phyloP scores from a whole-genome alignment of 2,888 invertebrate genomes.

The Perizoma affinitatum region DNA sequence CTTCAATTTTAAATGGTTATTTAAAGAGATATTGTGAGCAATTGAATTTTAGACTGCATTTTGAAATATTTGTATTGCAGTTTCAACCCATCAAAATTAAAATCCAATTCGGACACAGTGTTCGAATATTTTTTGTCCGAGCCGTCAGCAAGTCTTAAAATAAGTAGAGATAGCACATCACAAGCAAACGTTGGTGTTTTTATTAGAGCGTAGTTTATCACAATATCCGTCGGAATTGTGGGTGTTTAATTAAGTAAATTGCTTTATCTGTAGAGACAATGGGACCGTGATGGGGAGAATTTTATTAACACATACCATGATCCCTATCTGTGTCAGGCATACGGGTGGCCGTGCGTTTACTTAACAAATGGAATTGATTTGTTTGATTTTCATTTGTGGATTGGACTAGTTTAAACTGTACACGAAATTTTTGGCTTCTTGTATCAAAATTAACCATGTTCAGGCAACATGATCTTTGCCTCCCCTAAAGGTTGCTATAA shows the following conservation, averaged over 20 bases:
- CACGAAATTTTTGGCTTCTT: slow-evolving; percentile 5
- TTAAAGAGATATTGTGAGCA: too few relatives aligned
- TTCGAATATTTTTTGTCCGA: too few relatives aligned
- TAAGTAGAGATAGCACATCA: too few relatives aligned
- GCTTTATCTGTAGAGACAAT: slow-evolving; percentile 81
- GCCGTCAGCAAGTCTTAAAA: too few relatives aligned
- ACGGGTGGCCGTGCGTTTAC: slow-evolving; percentile 74
- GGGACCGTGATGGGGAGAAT: slow-evolving; percentile 65
- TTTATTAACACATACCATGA: slow-evolving; percentile 68
- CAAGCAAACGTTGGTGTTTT: too few relatives aligned
- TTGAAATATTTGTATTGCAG: too few relatives aligned
- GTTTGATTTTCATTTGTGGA: slow-evolving; percentile 70
- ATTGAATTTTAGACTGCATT: too few relatives aligned
- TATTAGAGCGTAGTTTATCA: slow-evolving; percentile 58
- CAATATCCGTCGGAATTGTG: slow-evolving; percentile 54
- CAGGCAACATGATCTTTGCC: too few relatives aligned
- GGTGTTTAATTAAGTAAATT: slow-evolving; percentile 82
- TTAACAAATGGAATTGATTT: slow-evolving; percentile 80
- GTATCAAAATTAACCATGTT: slow-evolving; percentile 2
- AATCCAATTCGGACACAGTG: too few relatives aligned
- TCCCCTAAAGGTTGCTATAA: too few relatives aligned
- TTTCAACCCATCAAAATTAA: too few relatives aligned
- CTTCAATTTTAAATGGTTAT: too few relatives aligned
- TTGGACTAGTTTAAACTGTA: slow-evolving; percentile 42
- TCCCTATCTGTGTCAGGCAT: slow-evolving; percentile 64